Conservation (phyloP, 2,797 vertebrate species). For the Propithecus perrieri region DNA sequence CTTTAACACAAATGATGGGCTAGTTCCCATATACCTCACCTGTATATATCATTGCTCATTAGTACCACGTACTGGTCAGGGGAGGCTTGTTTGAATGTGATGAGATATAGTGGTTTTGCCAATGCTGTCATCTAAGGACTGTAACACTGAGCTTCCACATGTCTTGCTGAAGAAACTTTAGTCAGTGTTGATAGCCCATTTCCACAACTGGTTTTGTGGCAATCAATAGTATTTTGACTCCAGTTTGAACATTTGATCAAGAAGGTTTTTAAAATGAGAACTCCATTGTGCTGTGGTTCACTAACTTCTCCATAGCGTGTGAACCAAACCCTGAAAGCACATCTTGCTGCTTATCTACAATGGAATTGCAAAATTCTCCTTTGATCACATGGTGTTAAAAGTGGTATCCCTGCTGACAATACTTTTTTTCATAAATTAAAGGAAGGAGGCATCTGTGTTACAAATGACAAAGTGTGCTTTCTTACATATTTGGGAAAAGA, state of each 20-base stretch:
- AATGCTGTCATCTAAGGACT: neutral
- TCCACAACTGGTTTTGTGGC: neutral
- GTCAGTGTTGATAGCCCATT: neutral
- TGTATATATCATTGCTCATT: no score
- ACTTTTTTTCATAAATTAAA: neutral
- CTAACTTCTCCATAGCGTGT: neutral
- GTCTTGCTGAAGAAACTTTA: neutral
- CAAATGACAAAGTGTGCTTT: neutral
- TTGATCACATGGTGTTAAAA: neutral
- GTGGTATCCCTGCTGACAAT: no score
- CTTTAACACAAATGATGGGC: neutral
- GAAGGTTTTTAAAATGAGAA: neutral
- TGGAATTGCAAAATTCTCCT: neutral
- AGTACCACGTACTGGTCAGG: neutral
- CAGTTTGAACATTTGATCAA: neutral
- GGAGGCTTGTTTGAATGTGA: neutral
- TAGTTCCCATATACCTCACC: no score
- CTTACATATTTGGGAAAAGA: neutral
- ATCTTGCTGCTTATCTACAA: neutral
- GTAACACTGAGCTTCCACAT: accelerated
- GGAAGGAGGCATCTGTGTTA: neutral
- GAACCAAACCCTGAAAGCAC: neutral
- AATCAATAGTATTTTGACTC: neutral
- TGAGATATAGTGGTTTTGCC: accelerated
- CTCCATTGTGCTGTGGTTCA: neutral